Conservation (phyloP, 1,140 invertebrate species). For the Arctopsyche grandis region DNA sequence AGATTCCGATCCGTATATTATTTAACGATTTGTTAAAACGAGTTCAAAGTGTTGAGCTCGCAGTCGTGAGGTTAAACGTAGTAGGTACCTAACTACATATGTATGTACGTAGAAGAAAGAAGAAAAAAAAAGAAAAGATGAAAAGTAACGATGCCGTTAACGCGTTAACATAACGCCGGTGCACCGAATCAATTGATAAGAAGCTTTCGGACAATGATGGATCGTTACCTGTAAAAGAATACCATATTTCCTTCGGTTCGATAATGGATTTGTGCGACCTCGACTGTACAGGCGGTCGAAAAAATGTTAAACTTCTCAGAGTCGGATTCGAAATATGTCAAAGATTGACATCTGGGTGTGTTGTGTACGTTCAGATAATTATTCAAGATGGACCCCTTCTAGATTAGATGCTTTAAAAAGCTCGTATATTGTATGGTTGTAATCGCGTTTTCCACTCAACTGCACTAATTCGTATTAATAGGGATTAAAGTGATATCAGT, state of each 20-base stretch:
- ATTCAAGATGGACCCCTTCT: background rate
- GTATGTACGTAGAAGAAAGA: background rate
- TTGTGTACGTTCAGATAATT: background rate
- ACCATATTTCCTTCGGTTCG: slow-evolving; percentile 2
- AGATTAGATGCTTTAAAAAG: no score
- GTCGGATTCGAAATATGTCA: background rate
- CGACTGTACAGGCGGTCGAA: background rate
- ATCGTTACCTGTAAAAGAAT: slow-evolving; percentile 32
- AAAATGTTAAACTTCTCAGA: background rate
- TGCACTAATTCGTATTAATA: background rate
- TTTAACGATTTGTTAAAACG: slow-evolving; percentile 21
- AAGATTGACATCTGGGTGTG: background rate
- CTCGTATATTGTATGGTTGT: background rate
- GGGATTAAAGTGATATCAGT: background rate
- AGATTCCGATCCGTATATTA: slow-evolving; percentile 5
- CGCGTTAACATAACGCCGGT: slow-evolving; percentile 11
- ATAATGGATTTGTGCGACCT: background rate
- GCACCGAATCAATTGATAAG: slow-evolving; percentile 44
- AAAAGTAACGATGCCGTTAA: slow-evolving; percentile 1
- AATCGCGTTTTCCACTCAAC: background rate
- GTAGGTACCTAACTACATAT: no score
- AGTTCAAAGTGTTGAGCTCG: slow-evolving; percentile 13
- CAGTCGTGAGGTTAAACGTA: background rate
- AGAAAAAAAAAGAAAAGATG: background rate
- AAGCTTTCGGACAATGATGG: slow-evolving; percentile 43